These are phyloP conservation scores for Corydoras sp. DNA, from an alignment of 2,113 vertebrate species.

Conservation along the genomic window DNA sequence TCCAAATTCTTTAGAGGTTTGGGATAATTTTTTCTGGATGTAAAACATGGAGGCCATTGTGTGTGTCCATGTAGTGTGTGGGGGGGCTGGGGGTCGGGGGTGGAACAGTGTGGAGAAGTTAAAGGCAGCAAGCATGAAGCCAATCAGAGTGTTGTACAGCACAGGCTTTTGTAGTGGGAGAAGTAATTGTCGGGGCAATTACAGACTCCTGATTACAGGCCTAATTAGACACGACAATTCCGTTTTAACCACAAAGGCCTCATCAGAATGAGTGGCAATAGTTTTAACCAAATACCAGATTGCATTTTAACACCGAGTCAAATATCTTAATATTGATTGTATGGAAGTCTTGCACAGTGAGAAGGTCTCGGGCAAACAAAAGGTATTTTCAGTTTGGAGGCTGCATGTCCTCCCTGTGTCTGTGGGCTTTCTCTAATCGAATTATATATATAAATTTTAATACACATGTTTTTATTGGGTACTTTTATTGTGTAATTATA, in stretches of 20 bases:
- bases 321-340: slow-evolving; percentile 33
- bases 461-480: too few species aligned
- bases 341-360: too few species aligned
- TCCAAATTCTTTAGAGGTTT: too few species aligned
- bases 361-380: too few species aligned
- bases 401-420: too few species aligned
- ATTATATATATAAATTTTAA: too few species aligned
- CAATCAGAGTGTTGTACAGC: slow-evolving; percentile 57
- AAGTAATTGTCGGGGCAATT: slow-evolving; percentile 54
- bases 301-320: slow-evolving; percentile 39
- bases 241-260: slow-evolving; percentile 50
- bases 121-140: slow-evolving; percentile 49
- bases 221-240: slow-evolving; percentile 61
- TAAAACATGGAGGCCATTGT: too few species aligned
- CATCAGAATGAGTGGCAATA: slow-evolving; percentile 51
- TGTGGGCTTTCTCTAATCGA: too few species aligned
- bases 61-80: too few species aligned
- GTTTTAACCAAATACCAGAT: slow-evolving; percentile 38
- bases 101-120: slow-evolving; percentile 44
- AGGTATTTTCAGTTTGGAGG: too few species aligned
- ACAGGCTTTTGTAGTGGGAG: slow-evolving; percentile 52
- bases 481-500: too few species aligned
- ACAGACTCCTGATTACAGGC: slow-evolving; percentile 54
- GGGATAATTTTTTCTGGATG: too few species aligned
- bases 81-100: background rate